phyloP scores from a whole-genome alignment of 2,888 invertebrate species.

The Cylindroiulus punctatus region DNA sequence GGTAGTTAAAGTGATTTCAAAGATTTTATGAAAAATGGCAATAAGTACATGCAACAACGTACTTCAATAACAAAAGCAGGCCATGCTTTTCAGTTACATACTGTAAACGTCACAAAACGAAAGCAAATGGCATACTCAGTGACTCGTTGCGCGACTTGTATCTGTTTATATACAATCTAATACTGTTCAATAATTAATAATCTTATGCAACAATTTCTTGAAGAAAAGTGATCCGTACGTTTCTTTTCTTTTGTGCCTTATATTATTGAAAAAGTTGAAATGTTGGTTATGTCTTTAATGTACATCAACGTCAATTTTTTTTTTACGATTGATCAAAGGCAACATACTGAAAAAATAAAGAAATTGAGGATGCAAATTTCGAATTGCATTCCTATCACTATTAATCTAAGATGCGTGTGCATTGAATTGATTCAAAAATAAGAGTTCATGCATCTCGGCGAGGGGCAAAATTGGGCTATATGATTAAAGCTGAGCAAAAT shows the following conservation, averaged over 20 bases:
- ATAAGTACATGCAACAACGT: slow-evolving; percentile 40
- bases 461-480: not conserved
- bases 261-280: not conserved
- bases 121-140: slow-evolving; percentile 31
- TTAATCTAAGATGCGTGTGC: not conserved
- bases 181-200: slow-evolving; percentile 45
- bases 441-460: not conserved
- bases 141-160: slow-evolving; percentile 37
- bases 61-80: slow-evolving; percentile 26
- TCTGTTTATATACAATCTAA: slow-evolving; percentile 45
- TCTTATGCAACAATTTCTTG: slow-evolving; percentile 30
- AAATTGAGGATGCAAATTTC: not conserved
- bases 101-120: slow-evolving; percentile 40
- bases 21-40: slow-evolving; percentile 45
- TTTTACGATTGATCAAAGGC: not conserved
- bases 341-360: not conserved
- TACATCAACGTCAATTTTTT: not conserved
- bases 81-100: slow-evolving; percentile 14
- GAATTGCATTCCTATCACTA: not conserved
- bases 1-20: slow-evolving; percentile 29
- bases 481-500: not conserved
- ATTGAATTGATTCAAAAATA: not conserved
- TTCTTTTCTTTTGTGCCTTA: not conserved
- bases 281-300: not conserved
- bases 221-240: not conserved